Conservation (phyloP, 2,797 vertebrate genomes). For the Columba guinea region DNA sequence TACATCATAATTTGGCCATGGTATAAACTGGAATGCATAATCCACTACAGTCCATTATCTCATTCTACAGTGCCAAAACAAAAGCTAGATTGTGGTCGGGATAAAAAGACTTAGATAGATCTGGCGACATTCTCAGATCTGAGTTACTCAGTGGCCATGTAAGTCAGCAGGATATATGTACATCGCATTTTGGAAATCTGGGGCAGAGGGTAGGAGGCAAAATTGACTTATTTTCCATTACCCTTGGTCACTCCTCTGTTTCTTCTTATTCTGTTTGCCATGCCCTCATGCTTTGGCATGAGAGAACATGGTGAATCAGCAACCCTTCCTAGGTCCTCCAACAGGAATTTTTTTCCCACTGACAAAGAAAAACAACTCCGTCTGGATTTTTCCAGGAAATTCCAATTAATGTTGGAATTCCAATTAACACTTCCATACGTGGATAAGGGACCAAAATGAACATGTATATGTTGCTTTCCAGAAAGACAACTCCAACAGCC, state of each 20-base stretch:
- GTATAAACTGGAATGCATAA: slow-evolving; percentile 19
- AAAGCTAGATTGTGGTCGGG: slow-evolving; percentile 32
- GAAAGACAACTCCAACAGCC: neutral
- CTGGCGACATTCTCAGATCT: neutral
- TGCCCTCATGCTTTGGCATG: neutral
- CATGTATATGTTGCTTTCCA: neutral
- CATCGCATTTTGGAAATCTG: neutral
- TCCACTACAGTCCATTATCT: slow-evolving; percentile 21
- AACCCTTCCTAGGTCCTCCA: neutral
- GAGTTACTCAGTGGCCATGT: neutral
- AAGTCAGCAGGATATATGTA: neutral
- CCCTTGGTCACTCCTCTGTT: neutral
- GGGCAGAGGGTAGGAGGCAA: neutral
- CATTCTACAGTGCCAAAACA: slow-evolving; percentile 23
- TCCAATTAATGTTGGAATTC: slow-evolving; percentile 3
- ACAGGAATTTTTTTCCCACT: neutral
- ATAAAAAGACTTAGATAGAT: neutral
- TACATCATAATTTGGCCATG: slow-evolving; percentile 27
- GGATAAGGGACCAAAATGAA: neutral
- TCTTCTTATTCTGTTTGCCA: neutral
- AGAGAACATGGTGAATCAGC: neutral
- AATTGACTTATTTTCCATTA: neutral
- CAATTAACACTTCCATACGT: neutral
- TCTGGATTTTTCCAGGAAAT: neutral
- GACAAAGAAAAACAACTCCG: neutral